Evolutionary conservation across 2,888 invertebrate species (phyloP).

Genomic region (Tethea ocularis): DNA sequence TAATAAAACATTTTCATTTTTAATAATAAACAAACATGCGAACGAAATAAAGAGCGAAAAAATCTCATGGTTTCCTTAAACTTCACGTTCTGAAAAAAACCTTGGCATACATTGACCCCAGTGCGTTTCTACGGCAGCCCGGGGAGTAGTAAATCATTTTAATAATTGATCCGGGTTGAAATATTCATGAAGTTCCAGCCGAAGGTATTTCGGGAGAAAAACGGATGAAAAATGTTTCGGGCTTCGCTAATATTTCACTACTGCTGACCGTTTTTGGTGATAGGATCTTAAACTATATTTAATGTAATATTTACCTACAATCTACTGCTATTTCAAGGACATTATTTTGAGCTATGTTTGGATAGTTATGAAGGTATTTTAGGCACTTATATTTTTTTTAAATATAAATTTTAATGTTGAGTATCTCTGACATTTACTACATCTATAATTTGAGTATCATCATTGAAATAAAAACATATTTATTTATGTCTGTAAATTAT

Average conservation of each 20-base stretch:
- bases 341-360: neutral
- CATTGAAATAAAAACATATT: neutral
- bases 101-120: constrained; percentile 49
- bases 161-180: constrained; percentile 80
- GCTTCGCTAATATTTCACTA: constrained; percentile 60
- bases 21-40: neutral
- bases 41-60: constrained; percentile 25
- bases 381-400: neutral
- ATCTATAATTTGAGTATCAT: neutral
- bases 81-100: constrained; percentile 43
- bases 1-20: neutral
- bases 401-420: neutral
- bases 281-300: constrained; percentile 34
- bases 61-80: constrained; percentile 25
- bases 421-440: neutral
- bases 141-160: constrained; percentile 79
- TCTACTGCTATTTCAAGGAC: neutral
- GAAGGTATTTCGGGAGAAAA: constrained; percentile 67
- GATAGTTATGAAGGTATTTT: neutral
- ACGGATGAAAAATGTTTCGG: constrained; percentile 73
- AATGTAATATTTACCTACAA: constrained; percentile 23
- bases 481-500: neutral
- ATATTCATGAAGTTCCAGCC: constrained; percentile 78
- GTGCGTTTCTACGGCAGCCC: constrained; percentile 55
- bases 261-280: constrained; percentile 57